A percentile compares a stretch with the other conserved stretches of the same genome.
Conservation (phyloP, 1,140 invertebrate species). For the Pseudomyrmex flavicornis region DNA sequence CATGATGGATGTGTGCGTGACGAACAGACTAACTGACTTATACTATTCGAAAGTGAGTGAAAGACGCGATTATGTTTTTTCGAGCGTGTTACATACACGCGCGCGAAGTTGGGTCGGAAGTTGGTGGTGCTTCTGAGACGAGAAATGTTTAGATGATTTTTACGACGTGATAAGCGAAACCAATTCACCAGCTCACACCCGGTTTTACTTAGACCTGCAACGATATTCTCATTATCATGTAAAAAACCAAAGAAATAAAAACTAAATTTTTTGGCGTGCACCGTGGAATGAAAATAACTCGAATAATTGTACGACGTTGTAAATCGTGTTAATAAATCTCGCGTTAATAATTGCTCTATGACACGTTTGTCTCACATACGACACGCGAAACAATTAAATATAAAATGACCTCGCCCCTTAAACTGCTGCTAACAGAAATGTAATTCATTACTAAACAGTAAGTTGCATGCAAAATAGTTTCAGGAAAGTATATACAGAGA, state of each 20-base stretch:
- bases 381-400: conserved; percentile 19
- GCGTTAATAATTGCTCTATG: background rate
- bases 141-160: conserved; percentile 23
- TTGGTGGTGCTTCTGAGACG: background rate
- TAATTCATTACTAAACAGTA: conserved; percentile 4
- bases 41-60: background rate
- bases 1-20: conserved; percentile 4
- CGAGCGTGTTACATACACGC: background rate
- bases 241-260: background rate
- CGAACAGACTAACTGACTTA: background rate
- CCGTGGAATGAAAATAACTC: background rate
- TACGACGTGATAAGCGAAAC: background rate
- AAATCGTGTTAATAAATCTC: conserved; percentile 26
- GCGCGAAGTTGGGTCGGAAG: background rate
- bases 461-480: conserved; percentile 10
- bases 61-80: conserved; percentile 18
- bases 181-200: background rate
- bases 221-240: conserved; percentile 1
- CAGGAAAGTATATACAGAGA: background rate
- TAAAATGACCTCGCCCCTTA: conserved; percentile 1
- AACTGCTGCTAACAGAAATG: conserved; percentile 17
- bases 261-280: background rate
- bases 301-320: conserved; percentile 15
- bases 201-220: background rate
- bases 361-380: background rate